Base-by-base conservation (phyloP, 2,797 vertebrate genomes). In the Gallinago nigripennis region DNA sequence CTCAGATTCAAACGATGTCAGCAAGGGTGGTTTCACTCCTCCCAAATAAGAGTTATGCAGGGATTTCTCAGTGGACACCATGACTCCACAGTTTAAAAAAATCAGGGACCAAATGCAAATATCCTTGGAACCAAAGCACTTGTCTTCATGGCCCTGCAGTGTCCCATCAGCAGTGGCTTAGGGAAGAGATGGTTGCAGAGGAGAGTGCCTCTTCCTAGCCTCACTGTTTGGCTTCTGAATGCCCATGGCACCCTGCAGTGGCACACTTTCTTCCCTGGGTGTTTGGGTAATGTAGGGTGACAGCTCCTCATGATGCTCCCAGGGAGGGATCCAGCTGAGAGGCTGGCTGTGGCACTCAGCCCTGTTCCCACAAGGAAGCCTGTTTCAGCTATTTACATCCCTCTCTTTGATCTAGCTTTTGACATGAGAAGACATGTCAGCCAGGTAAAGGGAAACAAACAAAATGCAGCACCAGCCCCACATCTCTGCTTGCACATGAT, bases 361-460 rank as follows among this genome's bases (percentile, higher is more conserved):
- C 86, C 91, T 30, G 33, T 94, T 94, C 91, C 95, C 95, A 93
- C 91, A 93, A 69, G 85, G 91, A 77, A 71, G 39, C 43, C 54
- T 56, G 31, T 43, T 81, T 35, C 61, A 65, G 66, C 71, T 82
- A 31, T 81, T 84, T 75, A 64, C 82, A 51, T 45, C 79, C 41
- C 79, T 92, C 43, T 24, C 85, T 94, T 90, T 90, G 88, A 93
- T 96, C 75, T 73, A 4, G 37, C 31, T 39, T 84, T 57, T 87
- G 86, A 89, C 91, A 27, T 78, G 95, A 94, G 51, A 53, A 70
- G 82, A 84, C 93, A 84, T 37, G 91, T 90, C 91, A 50, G 91
- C 65, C 82, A 87, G 93, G 82, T 46, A 70, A 48, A 80, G 69
- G 73, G 92, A 81, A 91, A n/a, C 78, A 79, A 64, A 73, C 58